Percentiles rank a stretch among this genome's conserved stretches.
phyloP scores from a whole-genome alignment of 2,888 invertebrate species.

The Timema podura region DNA sequence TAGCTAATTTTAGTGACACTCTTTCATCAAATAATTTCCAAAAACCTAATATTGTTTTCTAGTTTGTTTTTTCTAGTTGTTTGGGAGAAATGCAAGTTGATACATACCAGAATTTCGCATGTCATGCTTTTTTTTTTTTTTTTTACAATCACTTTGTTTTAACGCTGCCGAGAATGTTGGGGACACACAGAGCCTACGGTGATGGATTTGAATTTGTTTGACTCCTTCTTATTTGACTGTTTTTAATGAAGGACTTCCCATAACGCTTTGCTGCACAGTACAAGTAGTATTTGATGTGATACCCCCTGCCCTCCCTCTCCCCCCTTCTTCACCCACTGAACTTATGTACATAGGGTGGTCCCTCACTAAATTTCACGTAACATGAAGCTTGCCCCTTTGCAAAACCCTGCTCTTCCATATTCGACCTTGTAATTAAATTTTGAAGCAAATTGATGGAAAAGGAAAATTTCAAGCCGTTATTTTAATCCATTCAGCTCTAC shows the following conservation, averaged over 20 bases:
- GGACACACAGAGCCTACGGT: constrained; percentile 31
- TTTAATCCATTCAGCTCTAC: too few relatives aligned
- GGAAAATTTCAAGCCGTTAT: too few relatives aligned
- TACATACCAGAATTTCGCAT: constrained; percentile 30
- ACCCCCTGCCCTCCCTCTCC: too few relatives aligned
- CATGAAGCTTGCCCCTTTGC: too few relatives aligned
- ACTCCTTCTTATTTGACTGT: constrained; percentile 31
- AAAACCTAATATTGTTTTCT: not conserved
- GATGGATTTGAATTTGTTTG: constrained; percentile 35
- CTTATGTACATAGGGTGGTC: too few relatives aligned
- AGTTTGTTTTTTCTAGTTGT: constrained; percentile 14
- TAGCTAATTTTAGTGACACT: constrained; percentile 12
- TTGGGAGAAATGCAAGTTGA: constrained; percentile 22
- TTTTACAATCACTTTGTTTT: constrained; percentile 31
- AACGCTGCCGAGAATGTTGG: constrained; percentile 33
- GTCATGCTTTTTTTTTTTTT: constrained; percentile 32
- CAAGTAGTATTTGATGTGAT: not conserved
- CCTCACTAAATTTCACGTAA: too few relatives aligned
- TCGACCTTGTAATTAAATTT: too few relatives aligned
- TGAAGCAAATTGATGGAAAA: too few relatives aligned
- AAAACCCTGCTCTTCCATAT: too few relatives aligned
- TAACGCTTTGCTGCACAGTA: constrained; percentile 33
- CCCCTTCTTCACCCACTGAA: too few relatives aligned
- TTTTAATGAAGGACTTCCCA: constrained; percentile 29
- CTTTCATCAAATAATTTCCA: not conserved